Evolutionary conservation across 2,113 vertebrate genomes (phyloP).

Genomic region (Lontra canadensis): DNA sequence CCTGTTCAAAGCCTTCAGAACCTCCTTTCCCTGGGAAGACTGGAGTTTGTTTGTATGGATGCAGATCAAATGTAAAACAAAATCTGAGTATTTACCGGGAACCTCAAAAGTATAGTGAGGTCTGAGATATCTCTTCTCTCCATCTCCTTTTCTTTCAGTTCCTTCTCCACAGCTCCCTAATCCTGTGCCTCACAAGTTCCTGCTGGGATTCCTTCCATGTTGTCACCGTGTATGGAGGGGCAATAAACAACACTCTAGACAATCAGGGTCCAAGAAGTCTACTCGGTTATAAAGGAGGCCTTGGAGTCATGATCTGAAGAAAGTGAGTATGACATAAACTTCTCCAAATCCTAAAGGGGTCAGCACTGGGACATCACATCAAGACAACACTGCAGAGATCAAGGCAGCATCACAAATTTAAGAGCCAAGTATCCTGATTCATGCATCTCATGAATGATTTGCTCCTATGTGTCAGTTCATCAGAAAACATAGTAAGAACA

Average conservation of each 20-base stretch:
- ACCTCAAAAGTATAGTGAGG: neutral
- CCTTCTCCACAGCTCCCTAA: neutral
- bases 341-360: neutral
- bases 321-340: neutral
- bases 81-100: neutral
- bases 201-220: neutral
- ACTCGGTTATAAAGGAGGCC: neutral
- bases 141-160: neutral
- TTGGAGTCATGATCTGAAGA: neutral
- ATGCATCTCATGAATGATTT: neutral
- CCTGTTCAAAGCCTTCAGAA: neutral
- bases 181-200: neutral
- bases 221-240: neutral
- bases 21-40: neutral
- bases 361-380: neutral
- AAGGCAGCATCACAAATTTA: neutral
- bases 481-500: neutral
- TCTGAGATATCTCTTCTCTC: neutral
- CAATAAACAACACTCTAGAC: neutral
- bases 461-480: neutral
- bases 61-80: constrained; percentile 4
- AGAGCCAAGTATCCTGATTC: neutral
- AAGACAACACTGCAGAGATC: neutral
- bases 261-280: neutral
- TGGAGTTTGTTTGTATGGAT: neutral